phyloP scores from a whole-genome alignment of 2,113 vertebrate species.

The Seriola quinqueradiata region DNA sequence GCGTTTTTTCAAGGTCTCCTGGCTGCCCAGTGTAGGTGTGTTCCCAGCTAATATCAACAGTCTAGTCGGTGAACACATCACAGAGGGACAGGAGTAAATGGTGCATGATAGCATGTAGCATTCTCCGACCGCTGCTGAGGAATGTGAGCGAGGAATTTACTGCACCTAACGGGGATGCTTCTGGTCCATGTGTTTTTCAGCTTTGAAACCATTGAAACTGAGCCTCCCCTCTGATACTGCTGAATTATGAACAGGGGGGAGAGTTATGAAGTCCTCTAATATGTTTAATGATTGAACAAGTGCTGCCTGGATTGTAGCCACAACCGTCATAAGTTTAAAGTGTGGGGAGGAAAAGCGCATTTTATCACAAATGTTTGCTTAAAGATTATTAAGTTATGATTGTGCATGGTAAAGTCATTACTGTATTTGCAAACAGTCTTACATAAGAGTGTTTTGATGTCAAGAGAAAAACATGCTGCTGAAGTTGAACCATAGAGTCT shows the following conservation, averaged over 20 bases:
- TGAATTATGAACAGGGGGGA: constrained; percentile 50
- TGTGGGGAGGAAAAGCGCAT: constrained; percentile 15
- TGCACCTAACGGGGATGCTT: constrained; percentile 76
- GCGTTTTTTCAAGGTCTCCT: constrained; percentile 61
- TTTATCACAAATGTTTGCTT: constrained; percentile 39
- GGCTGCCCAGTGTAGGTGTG: constrained; percentile 57
- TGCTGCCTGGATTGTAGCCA: constrained; percentile 40
- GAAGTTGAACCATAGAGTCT: constrained; percentile 20
- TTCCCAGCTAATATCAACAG: constrained; percentile 77
- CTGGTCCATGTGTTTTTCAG: constrained; percentile 77
- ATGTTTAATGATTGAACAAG: constrained; percentile 56
- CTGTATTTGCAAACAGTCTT: constrained; percentile 43
- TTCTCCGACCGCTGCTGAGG: constrained; percentile 67
- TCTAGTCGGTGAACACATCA: constrained; percentile 55
- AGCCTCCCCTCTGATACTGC: constrained; percentile 38
- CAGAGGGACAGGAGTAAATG: constrained; percentile 76
- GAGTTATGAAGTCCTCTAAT: constrained; percentile 50
- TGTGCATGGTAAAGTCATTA: constrained; percentile 51
- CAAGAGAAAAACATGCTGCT: constrained; percentile 38
- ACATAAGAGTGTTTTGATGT: constrained; percentile 47
- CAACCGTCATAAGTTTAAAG: constrained; percentile 23
- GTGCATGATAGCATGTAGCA: constrained; percentile 76
- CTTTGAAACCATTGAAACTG: constrained; percentile 60
- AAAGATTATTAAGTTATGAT: constrained; percentile 43
- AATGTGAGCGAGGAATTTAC: constrained; percentile 81